Evolutionary conservation across 2,888 invertebrate genomes (phyloP).

Genomic region (Eupithecia subfuscata): DNA sequence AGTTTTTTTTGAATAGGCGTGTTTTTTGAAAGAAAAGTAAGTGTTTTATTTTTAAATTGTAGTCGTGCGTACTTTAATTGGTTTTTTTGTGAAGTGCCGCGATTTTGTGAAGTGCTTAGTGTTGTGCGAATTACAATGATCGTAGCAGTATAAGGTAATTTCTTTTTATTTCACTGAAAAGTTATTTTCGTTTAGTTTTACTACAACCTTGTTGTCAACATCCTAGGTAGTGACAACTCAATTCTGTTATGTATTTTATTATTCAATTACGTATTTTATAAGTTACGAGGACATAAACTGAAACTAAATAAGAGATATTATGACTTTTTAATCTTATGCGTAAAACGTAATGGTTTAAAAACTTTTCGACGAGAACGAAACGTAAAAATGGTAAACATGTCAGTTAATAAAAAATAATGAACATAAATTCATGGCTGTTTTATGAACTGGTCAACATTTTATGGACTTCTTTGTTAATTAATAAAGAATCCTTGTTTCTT

Average conservation of each 20-base stretch:
- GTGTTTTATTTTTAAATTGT: slow-evolving; percentile 1
- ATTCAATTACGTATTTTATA: too few relatives aligned
- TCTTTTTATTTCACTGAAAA: not conserved
- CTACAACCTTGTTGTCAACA: too few relatives aligned
- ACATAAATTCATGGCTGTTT: too few relatives aligned
- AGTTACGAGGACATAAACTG: too few relatives aligned
- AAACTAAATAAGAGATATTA: too few relatives aligned
- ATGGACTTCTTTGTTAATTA: not conserved
- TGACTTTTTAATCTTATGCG: not conserved
- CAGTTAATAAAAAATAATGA: not conserved
- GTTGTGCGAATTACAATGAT: not conserved
- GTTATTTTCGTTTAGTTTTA: not conserved
- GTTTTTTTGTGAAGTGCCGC: slow-evolving; percentile 31
- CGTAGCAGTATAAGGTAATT: slow-evolving; percentile 17
- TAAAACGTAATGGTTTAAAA: not conserved
- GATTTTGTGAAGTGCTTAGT: slow-evolving; percentile 26
- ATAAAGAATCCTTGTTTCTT: not conserved
- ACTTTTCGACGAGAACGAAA: not conserved
- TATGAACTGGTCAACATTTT: too few relatives aligned
- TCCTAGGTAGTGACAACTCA: too few relatives aligned
- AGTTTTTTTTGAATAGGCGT: not conserved
- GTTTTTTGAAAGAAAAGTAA: not conserved
- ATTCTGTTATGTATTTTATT: not conserved
- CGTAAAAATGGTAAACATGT: not conserved
- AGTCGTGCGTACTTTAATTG: slow-evolving; percentile 9